Conservation (phyloP, 2,888 invertebrate species). For the Trachelus iudaicus region DNA sequence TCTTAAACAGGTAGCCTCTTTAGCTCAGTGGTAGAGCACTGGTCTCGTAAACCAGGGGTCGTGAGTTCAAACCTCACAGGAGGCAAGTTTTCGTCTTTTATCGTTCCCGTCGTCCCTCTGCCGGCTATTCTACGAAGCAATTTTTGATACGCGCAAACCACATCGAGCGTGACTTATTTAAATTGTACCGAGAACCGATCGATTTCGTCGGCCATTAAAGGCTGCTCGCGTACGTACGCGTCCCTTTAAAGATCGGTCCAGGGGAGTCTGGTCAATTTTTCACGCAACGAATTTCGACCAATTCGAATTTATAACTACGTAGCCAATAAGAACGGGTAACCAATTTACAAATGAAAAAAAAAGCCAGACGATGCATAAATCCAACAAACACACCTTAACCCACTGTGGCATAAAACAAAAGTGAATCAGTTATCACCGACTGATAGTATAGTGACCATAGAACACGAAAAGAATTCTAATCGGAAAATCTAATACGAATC, state of each 20-base stretch:
- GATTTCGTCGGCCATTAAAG: conserved; percentile 6
- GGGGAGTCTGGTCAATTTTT: background rate
- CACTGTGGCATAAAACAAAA: background rate
- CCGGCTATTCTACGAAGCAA: conserved; percentile 29
- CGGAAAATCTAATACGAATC: background rate
- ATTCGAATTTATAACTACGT: background rate
- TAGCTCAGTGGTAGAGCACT: conserved; percentile 8
- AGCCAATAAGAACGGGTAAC: background rate
- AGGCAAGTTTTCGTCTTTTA: background rate
- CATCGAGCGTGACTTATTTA: conserved; percentile 45
- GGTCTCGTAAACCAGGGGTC: conserved; percentile 8
- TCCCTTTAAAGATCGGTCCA: background rate
- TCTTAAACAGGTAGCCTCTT: background rate
- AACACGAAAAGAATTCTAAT: background rate
- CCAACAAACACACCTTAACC: background rate
- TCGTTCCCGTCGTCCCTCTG: background rate
- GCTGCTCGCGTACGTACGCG: background rate
- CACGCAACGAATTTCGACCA: background rate
- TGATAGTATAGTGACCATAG: background rate
- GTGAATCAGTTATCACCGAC: background rate
- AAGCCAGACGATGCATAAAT: background rate
- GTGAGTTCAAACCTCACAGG: conserved; percentile 8
- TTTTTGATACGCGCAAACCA: conserved; percentile 42
- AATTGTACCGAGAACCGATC: conserved; percentile 49
- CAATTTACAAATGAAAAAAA: background rate